Evolutionary conservation across 2,113 vertebrate genomes (phyloP).

Genomic region (Corynorhinus townsendii): DNA sequence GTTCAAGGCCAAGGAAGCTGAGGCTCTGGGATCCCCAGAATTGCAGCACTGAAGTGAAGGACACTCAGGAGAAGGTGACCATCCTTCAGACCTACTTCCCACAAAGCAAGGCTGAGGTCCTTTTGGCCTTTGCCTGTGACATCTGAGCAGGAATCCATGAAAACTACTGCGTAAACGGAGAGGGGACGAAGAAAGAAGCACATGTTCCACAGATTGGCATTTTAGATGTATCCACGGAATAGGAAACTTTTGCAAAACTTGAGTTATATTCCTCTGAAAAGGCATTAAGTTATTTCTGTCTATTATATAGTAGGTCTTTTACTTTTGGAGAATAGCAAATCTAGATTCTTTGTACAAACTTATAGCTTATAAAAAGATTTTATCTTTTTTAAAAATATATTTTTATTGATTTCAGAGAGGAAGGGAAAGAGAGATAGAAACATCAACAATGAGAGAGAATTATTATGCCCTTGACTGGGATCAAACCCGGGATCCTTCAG

Average conservation of each 20-base stretch:
- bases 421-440: too few relatives aligned
- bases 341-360: slow-evolving; percentile 28
- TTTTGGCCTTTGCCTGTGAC: slow-evolving; percentile 90
- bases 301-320: slow-evolving; percentile 39
- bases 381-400: too few relatives aligned
- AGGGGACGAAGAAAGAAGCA: not conserved
- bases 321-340: slow-evolving; percentile 14
- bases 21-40: slow-evolving; percentile 95
- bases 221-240: slow-evolving; percentile 16
- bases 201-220: not conserved
- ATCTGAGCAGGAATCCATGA: slow-evolving; percentile 93
- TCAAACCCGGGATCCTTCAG: too few relatives aligned
- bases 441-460: too few relatives aligned
- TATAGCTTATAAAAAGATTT: slow-evolving; percentile 39
- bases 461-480: too few relatives aligned
- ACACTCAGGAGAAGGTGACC: slow-evolving; percentile 89
- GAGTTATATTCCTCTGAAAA: slow-evolving; percentile 23
- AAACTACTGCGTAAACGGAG: slow-evolving; percentile 92
- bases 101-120: slow-evolving; percentile 87
- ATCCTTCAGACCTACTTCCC: slow-evolving; percentile 89
- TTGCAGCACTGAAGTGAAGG: slow-evolving; percentile 92
- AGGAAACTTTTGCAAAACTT: slow-evolving; percentile 52
- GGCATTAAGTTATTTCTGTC: slow-evolving; percentile 75
- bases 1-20: slow-evolving; percentile 96
- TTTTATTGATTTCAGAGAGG: too few relatives aligned